Conservation (phyloP, 1,140 invertebrate genomes). For the Dreissena rostriformis region DNA sequence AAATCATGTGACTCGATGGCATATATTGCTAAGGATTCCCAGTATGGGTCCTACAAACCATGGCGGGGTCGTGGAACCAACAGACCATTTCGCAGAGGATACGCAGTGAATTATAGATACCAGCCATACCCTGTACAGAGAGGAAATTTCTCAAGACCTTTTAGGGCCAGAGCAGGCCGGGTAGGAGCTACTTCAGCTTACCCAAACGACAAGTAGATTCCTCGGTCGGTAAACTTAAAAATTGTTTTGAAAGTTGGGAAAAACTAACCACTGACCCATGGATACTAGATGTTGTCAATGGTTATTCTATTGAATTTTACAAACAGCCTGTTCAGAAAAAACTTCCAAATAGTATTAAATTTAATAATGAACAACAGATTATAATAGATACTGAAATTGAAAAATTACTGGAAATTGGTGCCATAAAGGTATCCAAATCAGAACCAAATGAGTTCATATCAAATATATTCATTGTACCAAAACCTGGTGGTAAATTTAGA, state of each 20-base stretch:
- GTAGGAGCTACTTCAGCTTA: not conserved
- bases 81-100: not conserved
- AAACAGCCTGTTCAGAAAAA: not conserved
- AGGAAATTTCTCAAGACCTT: not conserved
- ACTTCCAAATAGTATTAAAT: slow-evolving; percentile 4
- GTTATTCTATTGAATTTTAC: slow-evolving; percentile 33
- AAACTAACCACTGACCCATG: slow-evolving; percentile 22
- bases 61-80: not conserved
- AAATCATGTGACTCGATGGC: slow-evolving; percentile 22
- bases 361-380: not conserved
- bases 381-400: slow-evolving; percentile 19
- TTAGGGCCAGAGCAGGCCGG: not conserved
- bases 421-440: slow-evolving; percentile 1
- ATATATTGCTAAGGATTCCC: slow-evolving; percentile 11
- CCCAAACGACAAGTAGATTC: slow-evolving; percentile 8
- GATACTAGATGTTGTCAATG: slow-evolving; percentile 17
- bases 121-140: slow-evolving; percentile 9
- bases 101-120: not conserved
- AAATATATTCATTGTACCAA: slow-evolving; percentile 58
- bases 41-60: not conserved
- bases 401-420: slow-evolving; percentile 19
- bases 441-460: slow-evolving; percentile 54
- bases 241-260: slow-evolving; percentile 8
- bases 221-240: slow-evolving; percentile 14
- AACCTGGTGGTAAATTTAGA: slow-evolving; percentile 53